Evolutionary conservation across 2,113 vertebrate genomes (phyloP), one percentile per base, ranked within the genome.

Genomic region (Crocuta crocuta): DNA sequence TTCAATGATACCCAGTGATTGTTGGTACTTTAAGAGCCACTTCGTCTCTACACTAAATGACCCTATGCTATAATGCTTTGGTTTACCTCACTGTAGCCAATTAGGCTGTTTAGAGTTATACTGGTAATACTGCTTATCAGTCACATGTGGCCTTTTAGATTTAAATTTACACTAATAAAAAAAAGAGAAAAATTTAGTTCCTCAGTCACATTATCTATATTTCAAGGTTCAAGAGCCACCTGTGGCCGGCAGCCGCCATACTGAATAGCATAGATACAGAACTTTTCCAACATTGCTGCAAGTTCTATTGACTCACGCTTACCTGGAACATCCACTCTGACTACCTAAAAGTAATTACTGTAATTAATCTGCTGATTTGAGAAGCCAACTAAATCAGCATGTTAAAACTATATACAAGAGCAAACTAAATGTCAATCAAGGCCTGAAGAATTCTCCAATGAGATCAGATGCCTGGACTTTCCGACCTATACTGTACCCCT

Each of bases 81-180:
- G 16, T 76, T 65, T 48, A 45, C 10, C 63, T 93, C 61, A 21
- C n/a, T 63, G 33, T 13, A 28, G n/a, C 16, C 61, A 70, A 23
- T 2, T 2, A 63, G 24, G 88, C 86, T 58, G 16, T 70, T 50
- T 70, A 71, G 33, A 70, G 17, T 6, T 43, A 6, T 35, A 76
- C 8, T 45, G 13, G 28, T 26, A 70, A 26, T 43, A 76, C 3
- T 21, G 78, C 8, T 76, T 71, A 65, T 33, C 13, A 78, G 50
- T 39, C 58, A 84, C 24, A 28, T 45, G 8, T 81, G 9, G 7
- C 24, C 74, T 26, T 66, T 45, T 55, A 53, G 26, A 63, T 61
- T 96, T 76, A 86, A 82, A 35, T 65, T n/a, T 94, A 91, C 58
- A 74, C 45, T 74, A 66, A 61, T 84, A 93, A 87, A 93, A 70